A percentile compares a stretch with the other conserved stretches of the same genome.
Conservation (phyloP, 2,797 vertebrate genomes). For the Cynopterus sphinx region DNA sequence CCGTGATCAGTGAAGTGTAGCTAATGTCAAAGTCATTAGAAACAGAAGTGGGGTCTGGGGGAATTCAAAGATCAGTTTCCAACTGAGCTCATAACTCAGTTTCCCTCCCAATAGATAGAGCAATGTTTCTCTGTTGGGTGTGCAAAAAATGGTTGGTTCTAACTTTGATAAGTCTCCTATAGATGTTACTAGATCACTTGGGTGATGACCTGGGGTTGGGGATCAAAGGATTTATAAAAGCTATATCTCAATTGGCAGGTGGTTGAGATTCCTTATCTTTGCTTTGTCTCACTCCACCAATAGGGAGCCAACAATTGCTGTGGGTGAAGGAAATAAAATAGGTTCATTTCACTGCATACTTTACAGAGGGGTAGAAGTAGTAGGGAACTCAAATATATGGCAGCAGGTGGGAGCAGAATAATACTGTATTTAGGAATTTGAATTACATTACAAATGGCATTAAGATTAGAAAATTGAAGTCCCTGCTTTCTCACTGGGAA, state of each 20-base stretch:
- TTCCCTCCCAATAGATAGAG: background rate
- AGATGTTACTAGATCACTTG: conserved; percentile 41
- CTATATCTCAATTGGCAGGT: background rate
- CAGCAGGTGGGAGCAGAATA: conserved; percentile 66
- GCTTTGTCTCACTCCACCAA: conserved; percentile 15
- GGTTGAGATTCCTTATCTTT: background rate
- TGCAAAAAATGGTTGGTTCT: background rate
- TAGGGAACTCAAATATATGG: conserved; percentile 50
- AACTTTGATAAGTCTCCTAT: conserved; percentile 10
- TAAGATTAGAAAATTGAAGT: conserved; percentile 49
- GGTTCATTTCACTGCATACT: conserved; percentile 59
- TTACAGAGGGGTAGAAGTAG: conserved; percentile 51
- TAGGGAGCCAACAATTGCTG: conserved; percentile 12
- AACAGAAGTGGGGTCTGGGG: background rate
- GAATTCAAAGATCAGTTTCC: background rate
- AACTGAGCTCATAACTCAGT: conserved; percentile 4
- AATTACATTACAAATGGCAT: conserved; percentile 60
- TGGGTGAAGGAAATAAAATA: conserved; percentile 57
- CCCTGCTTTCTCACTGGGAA: conserved; percentile 18
- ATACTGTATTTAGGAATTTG: background rate
- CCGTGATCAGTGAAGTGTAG: background rate
- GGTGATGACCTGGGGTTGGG: background rate
- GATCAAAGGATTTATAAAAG: background rate
- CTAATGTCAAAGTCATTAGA: conserved; percentile 19
- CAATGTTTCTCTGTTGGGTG: background rate